phyloP scores from a whole-genome alignment of 2,797 vertebrate species.

The Rhadinocentrus ornatus region DNA sequence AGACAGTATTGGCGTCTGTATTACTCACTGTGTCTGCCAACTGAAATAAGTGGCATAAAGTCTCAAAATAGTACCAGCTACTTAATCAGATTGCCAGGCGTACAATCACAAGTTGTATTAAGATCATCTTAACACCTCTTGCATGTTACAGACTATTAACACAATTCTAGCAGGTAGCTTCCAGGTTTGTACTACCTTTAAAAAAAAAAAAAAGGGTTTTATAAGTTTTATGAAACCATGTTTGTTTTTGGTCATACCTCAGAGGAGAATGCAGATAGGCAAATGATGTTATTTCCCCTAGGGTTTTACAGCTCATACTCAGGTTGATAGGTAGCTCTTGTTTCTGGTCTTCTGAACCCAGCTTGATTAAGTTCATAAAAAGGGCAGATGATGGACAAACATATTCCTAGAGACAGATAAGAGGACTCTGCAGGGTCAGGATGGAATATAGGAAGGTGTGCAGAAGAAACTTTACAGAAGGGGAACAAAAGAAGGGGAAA shows the following conservation, averaged over 20 bases:
- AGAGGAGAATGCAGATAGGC: slow-evolving; percentile 27
- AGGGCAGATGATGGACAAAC: slow-evolving; percentile 42
- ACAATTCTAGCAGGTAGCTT: neutral
- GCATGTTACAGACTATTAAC: neutral
- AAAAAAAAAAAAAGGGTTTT: slow-evolving; percentile 3
- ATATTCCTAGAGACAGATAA: slow-evolving; percentile 57
- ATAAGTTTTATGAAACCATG: neutral
- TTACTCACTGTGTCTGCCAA: neutral
- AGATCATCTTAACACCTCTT: neutral
- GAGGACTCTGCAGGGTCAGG: slow-evolving; percentile 41
- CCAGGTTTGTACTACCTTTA: neutral
- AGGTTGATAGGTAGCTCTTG: slow-evolving; percentile 55
- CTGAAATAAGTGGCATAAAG: neutral
- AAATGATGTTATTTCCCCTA: slow-evolving; percentile 38
- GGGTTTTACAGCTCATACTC: slow-evolving; percentile 34
- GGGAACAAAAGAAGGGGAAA: slow-evolving; percentile 11
- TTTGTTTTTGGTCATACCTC: slow-evolving; percentile 13
- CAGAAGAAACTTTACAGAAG: slow-evolving; percentile 12
- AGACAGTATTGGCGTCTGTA: neutral
- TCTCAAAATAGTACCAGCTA: neutral
- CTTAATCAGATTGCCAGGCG: neutral
- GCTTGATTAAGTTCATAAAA: slow-evolving; percentile 40
- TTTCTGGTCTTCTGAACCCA: slow-evolving; percentile 52
- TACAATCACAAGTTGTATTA: neutral
- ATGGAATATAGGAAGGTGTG: slow-evolving; percentile 17